These are phyloP conservation scores for Pelosia muscerda DNA, from an alignment of 2,888 invertebrate genomes.

Conservation along the genomic window DNA sequence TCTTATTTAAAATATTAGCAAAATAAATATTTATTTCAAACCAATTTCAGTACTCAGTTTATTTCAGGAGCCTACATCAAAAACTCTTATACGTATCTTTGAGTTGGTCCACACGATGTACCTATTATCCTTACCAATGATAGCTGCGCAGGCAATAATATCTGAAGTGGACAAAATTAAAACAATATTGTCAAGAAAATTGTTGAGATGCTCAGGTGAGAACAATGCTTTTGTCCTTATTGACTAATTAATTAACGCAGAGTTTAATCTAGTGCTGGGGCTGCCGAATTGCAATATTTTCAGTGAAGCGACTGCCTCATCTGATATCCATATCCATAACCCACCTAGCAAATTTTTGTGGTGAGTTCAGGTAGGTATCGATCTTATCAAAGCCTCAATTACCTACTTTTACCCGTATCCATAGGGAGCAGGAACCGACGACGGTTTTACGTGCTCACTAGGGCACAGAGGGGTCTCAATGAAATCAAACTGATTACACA, in stretches of 20 bases:
- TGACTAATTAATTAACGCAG: not conserved
- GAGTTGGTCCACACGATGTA: not conserved
- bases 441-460: too few species aligned
- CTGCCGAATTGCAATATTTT: not conserved
- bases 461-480: too few species aligned
- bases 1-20: not conserved
- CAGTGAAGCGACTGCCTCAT: too few species aligned
- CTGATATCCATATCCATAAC: too few species aligned
- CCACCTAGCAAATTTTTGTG: too few species aligned
- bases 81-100: not conserved
- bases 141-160: not conserved
- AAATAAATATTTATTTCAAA: not conserved
- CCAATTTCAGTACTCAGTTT: not conserved
- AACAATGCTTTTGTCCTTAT: too few species aligned
- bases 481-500: too few species aligned
- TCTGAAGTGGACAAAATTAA: constrained; percentile 16
- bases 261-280: not conserved
- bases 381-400: too few species aligned
- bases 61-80: constrained; percentile 3
- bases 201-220: constrained; percentile 16
- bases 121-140: constrained; percentile 3
- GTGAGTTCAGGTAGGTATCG: too few species aligned
- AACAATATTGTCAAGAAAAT: constrained; percentile 8
- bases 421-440: too few species aligned
- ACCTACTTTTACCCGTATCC: too few species aligned